Evolutionary conservation across 2,888 invertebrate species (phyloP), one percentile per base, ranked within the genome.

Genomic region (Acleris sparsana): DNA sequence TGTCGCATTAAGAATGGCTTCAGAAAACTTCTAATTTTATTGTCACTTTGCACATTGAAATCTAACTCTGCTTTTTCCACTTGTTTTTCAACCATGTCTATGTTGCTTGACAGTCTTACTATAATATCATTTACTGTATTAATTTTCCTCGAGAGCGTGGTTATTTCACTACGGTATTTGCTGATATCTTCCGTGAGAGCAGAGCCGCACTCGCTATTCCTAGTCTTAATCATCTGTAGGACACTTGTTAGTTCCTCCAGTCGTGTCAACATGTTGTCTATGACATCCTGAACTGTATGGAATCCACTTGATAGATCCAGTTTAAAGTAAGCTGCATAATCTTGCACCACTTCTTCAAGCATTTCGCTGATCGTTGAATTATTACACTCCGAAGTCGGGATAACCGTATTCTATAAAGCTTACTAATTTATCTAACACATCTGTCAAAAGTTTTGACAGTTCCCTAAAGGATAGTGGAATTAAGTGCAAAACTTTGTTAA

Each of bases 261-360:
- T 68, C 95, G 88, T 0, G 94, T 94, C 58, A 95, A 79, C 94
- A 95, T 95, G 75, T 95, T 95, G 72, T 95, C 95, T 52, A 95
- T 93, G 65, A 93, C 94, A 77, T 93, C 93, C 81, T 94, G 94
- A 22, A 95, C 92, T 3, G 93, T 94, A 80, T 92, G 90, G 73
- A 94, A 93, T 76, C 93, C 94, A 77, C 87, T 92, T 11, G 88
- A 79, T 52, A 94, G 81, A 79, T 94, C 93, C 53, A 93, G 79
- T 73, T 93, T 93, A 64, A 94, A 82, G 72, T 94, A 93, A 67
- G 89, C 88, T 29, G 94, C 84, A 79, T 94, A 94, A 75, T 94
- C 93, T 62, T 87, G 84, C 0, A 90, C 93, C 58, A 91, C 75
- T 74, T 93, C 87, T 70, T 93, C 91, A 67, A 93, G 85, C 94